These are phyloP conservation scores for Rhynchonycteris naso DNA, from an alignment of 2,797 vertebrate species.

Conservation along the genomic window DNA sequence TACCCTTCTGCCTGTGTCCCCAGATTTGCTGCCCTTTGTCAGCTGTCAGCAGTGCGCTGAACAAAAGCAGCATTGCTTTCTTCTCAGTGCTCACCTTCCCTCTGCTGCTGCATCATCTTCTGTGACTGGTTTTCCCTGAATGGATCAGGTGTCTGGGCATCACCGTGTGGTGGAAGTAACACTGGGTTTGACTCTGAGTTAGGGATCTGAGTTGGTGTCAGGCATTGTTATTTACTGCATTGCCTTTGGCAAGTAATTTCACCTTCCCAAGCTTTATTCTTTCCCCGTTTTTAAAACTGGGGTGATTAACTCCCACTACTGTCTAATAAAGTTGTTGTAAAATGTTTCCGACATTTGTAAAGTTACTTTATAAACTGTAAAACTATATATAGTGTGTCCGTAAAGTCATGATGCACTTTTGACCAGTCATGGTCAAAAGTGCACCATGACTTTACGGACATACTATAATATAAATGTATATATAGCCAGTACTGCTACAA, in stretches of 20 bases:
- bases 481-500: neutral
- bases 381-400: no score
- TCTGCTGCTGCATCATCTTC: neutral
- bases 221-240: neutral
- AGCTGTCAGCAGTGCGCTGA: neutral
- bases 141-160: neutral
- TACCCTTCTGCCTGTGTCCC: accelerated
- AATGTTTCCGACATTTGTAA: neutral
- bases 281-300: neutral
- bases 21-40: neutral
- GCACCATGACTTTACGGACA: no score
- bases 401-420: no score
- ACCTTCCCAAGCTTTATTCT: neutral
- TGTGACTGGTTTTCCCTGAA: neutral
- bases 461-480: no score
- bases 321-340: neutral
- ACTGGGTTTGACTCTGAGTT: neutral
- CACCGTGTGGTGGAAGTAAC: neutral
- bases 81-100: neutral
- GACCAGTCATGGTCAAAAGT: no score
- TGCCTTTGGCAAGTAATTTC: neutral
- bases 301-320: neutral
- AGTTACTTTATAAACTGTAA: neutral
- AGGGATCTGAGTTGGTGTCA: neutral
- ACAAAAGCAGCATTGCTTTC: neutral